These are phyloP conservation scores for Sesia bembeciformis DNA, from an alignment of 2,888 invertebrate genomes.

Conservation along the genomic window DNA sequence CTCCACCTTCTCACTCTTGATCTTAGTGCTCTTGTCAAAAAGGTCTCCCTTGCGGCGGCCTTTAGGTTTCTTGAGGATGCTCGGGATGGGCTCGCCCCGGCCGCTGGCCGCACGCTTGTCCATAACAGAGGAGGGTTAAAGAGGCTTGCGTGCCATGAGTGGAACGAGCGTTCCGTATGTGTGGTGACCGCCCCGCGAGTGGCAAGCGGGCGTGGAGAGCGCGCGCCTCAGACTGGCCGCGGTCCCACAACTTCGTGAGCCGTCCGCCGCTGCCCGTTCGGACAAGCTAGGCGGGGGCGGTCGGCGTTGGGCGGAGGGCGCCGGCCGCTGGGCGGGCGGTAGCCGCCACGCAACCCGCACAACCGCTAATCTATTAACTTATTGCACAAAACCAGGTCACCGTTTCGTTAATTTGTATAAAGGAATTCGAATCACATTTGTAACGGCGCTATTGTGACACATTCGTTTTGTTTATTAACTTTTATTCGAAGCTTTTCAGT, in stretches of 20 bases:
- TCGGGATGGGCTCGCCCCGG: conserved; percentile 62
- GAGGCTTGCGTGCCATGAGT: conserved; percentile 19
- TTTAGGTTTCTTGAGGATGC: conserved; percentile 64
- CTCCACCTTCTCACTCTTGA: conserved; percentile 58
- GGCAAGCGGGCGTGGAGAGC: conserved; percentile 64
- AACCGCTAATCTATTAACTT: conserved; percentile 47
- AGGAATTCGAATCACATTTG: not conserved
- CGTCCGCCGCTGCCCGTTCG: conserved; percentile 13
- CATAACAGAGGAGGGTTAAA: conserved; percentile 43
- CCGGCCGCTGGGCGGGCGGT: not conserved
- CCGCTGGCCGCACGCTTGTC: conserved; percentile 56
- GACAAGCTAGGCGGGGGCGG: conserved; percentile 11
- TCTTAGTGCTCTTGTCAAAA: conserved; percentile 61
- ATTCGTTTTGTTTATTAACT: too few relatives aligned
- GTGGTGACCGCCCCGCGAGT: conserved; percentile 15
- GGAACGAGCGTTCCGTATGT: conserved; percentile 24
- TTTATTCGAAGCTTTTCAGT: too few relatives aligned
- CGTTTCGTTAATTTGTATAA: conserved; percentile 22
- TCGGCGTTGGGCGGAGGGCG: conserved; percentile 36
- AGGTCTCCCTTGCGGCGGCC: conserved; percentile 49
- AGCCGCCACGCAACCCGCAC: conserved; percentile 28
- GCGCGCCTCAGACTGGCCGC: conserved; percentile 61
- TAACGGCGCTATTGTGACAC: too few relatives aligned
- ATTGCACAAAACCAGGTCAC: conserved; percentile 57
- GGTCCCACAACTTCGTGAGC: conserved; percentile 1